Evolutionary conservation across 2,797 vertebrate species (phyloP), one percentile per base, ranked within the genome.

Genomic region (Gadopsis marmoratus): DNA sequence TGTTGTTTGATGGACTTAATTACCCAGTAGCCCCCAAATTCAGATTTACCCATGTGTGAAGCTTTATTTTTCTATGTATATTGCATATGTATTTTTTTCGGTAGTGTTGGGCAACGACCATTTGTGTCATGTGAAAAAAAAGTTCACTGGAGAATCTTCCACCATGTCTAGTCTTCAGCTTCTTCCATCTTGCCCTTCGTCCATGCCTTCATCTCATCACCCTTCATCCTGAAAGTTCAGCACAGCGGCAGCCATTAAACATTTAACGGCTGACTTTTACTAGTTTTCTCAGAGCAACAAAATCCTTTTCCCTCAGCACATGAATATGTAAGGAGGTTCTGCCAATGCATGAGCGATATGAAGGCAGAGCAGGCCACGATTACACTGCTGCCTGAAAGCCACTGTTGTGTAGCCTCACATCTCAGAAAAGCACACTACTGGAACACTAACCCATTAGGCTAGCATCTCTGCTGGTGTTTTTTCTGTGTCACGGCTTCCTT

Each of bases 391-490:
- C 74, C 83, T 90, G 82, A 85, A 75, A 87, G 84, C 82, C 19
- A 45, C 87, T 88, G 87, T 79, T 88, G 85, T 87, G 86, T 78
- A 85, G 84, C 85, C 76, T 90, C 76, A 81, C 84, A 90, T 91
- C 91, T 90, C 88, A 90, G 82, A 90, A 86, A 85, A 58, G 45
- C 88, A 80, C 83, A 88, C 81, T 61, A 67, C 70, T 89, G 74
- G 76, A 89, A 88, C 88, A 90, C 87, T 91, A 85, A 92, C 90
- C 90, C 91, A 91, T 93, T 92, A 89, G 80, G 66, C 81, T 78
- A 80, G 86, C 62, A 73, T 79, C 73, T 88, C 78, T 60, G 79
- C 63, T 73, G 53, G 45, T 53, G 63, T 75, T 81, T 4, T 82
- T 83, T 88, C 86, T 88, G 87, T 88, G 83, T 91, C 88, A 91